Conservation (phyloP, 2,113 vertebrate species). For the Otis tarda region DNA sequence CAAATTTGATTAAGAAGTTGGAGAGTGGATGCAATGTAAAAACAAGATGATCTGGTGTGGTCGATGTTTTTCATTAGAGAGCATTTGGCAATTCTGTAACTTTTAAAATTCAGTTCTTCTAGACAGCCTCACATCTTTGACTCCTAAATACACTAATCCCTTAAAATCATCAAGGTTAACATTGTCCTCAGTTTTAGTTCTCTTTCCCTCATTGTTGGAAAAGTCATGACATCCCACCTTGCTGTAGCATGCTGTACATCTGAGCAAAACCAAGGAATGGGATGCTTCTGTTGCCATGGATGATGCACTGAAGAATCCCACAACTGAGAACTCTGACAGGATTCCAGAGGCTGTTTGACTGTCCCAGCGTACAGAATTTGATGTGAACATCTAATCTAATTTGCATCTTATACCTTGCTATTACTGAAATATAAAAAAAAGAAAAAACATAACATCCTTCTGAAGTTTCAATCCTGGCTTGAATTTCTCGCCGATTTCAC, state of each 20-base stretch:
- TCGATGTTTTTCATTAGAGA: background rate
- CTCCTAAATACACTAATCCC: background rate
- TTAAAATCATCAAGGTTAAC: background rate
- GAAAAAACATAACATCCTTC: background rate
- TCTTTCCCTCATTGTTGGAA: background rate
- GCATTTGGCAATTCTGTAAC: background rate
- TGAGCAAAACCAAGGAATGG: background rate
- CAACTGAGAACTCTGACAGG: background rate
- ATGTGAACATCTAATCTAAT: background rate
- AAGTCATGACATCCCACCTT: background rate
- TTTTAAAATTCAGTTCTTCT: background rate
- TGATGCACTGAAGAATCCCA: background rate
- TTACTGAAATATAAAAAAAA: background rate
- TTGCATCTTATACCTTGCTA: background rate
- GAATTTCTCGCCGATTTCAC: background rate
- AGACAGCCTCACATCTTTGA: background rate
- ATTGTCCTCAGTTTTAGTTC: background rate
- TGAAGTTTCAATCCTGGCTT: background rate
- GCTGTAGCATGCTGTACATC: background rate
- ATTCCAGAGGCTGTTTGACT: background rate
- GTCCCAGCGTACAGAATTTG: background rate
- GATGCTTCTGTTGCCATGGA: background rate
- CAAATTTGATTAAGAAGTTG: slow-evolving; percentile 4
- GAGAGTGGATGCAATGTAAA: background rate
- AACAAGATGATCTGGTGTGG: background rate